Evolutionary conservation across 2,113 vertebrate species (phyloP), one percentile per base, ranked within the genome.

Genomic region (Caranx melampygus): DNA sequence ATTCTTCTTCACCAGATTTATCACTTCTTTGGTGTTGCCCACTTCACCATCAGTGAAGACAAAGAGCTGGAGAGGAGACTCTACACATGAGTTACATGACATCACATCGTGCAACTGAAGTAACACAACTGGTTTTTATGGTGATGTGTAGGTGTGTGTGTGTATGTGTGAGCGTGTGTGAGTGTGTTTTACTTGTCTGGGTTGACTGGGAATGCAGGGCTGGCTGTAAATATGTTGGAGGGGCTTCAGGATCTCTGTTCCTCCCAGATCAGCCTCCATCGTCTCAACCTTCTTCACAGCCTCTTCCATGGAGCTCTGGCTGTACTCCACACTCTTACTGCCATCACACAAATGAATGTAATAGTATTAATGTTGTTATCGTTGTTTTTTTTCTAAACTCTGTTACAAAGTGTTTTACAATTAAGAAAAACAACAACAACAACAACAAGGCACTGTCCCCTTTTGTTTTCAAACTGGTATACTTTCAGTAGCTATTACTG

Each of bases 1-100:
- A 69, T 96, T 91, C 31, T 3, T 84, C 66, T 63, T 90, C 74
- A 97, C 96, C 85, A 96, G 91, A 31, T 83, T 55, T 11, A 95
- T 91, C 31, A 97, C 92, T 12, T 90, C 76, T 73, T 94, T 94
- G 15, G 96, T 96, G 78, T 95, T 95, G 3, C 0, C 16, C 61
- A 97, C 95, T 85, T 96, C 96, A 78, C 96, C 96, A 47, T 98
- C 96, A 49, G 96, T 97, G 67, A 98, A 97, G 78, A 97, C 87
- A 84, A 98, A 97, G 11, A 97, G 74, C 96, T 97, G 78, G 0
- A 47, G 54, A 83, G 63, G 33, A 75, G 55, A 77, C 15, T 33
- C 45, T 1, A 58, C 44, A 72, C 4, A 45, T 18, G 31, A 40
- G n/a, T 35, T 51, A 61, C 35, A 55, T 13, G 8, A 18, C 3